Evolutionary conservation across 2,888 invertebrate genomes (phyloP), one percentile per base, ranked within the genome.

Genomic region (Trachelus tabidus): DNA sequence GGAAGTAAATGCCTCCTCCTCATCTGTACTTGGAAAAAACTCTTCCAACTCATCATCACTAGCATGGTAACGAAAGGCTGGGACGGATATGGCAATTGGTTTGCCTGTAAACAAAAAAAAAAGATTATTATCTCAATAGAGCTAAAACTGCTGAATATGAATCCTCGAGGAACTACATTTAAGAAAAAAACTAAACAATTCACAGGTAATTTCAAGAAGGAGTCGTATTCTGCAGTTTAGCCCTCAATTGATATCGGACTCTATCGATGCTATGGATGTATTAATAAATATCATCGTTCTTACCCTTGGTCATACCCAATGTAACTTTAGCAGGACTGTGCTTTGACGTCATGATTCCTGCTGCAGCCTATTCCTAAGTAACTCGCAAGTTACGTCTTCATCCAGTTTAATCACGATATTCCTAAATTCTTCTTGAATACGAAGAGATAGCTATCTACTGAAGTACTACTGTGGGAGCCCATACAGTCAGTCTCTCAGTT

Each of bases 41-140:
- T 96, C 95, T 85, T 96, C 96, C 77, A 96, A 89, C 90, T 95
- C 95, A 86, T 96, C 96, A 87, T 95, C 95, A 85, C 95, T 95
- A n/a, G 95, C 95, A 92, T 95, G 95, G 87, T 96, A 96, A 87
- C 95, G 94, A 85, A 96, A 95, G 11, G 95, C 93, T 78, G 92
- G 92, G 33, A 92, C 92, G 1, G 92, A 92, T 69, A 91, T 92
- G 9, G 92, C 88, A 68, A 92, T 91, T 34, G 92, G 87, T 87
- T 92, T 92, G 80, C 92, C 92, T 92, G 79, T 4, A 73, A 75
- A 34, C 34, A 34, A 75, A 77, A 76, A 68, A 80, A 34, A n/a
- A 40, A 76, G 68, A 73, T 15, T 35, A 69, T 23, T 34, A 30
- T 40, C 40, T 35, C 35, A 35, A 35, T 12, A 12, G 12, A 35